Base-by-base conservation (phyloP, 2,113 vertebrate genomes). In the Hippocampus abdominalis region DNA sequence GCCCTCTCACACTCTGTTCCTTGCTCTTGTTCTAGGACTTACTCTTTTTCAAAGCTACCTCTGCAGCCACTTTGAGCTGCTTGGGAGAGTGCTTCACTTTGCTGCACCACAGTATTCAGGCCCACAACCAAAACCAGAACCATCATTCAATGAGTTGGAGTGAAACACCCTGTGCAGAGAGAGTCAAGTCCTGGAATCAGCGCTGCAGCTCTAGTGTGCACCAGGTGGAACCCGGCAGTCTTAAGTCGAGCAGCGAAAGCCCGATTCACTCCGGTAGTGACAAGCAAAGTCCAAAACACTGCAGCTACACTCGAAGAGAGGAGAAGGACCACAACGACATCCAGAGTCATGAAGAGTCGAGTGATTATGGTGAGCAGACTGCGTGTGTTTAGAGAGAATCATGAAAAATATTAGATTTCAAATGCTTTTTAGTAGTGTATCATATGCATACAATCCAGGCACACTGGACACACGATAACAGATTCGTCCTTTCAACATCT, bases 21-120 rank as follows among this genome's bases (percentile, higher is more conserved):
- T 49, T 69, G n/a, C 25, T 27, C 18, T 46, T 25, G 25, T 2
- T 61, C 78, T 93, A 95, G 90, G 95, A 96, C 77, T 89, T 96
- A 63, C 90, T 95, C 73, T 92, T 96, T 73, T 91, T 97, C 70
- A 98, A 98, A 91, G 94, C 94, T 87, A 95, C 95, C 70, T 96
- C 96, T 61, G 94, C 94, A 42, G 95, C 95, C 75, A 94, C 95
- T 73, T 90, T 98, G 80, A 95, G 94, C 93, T 98, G 96, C 90
- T 93, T 97, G 44, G 94, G 94, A 70, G 94, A 96, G 84, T 98
- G 95, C 73, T 91, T 98, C 80, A 94, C 83, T 82, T 82, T 96
- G 5, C 78, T 97, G 18, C 95, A 96, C 88, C 94, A 95, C 83
- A 95, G 92, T 5, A 90, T 95, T 76, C 94, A 94, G 81, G 89